Evolutionary conservation across 2,888 invertebrate genomes (phyloP).

Genomic region (Stomorhina lunata): DNA sequence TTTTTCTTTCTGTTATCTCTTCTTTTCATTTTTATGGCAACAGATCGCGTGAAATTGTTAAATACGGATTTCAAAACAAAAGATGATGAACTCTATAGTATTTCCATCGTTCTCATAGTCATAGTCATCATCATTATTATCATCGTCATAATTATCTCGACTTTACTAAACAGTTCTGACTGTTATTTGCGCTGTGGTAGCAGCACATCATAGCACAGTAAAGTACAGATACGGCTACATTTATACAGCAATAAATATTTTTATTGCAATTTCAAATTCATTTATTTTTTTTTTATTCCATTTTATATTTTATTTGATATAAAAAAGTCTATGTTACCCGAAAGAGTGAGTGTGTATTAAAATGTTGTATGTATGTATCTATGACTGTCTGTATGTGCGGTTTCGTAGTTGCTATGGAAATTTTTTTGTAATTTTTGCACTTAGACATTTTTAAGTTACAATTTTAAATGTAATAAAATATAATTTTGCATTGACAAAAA

Average conservation of each 20-base stretch:
- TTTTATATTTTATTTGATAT: too few relatives aligned
- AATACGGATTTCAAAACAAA: conserved; percentile 52
- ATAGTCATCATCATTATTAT: neutral
- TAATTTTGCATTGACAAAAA: neutral
- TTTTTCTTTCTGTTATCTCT: neutral
- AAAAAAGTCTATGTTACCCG: too few relatives aligned
- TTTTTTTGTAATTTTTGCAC: conserved; percentile 7
- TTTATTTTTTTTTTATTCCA: neutral
- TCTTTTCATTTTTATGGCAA: conserved; percentile 23
- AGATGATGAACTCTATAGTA: conserved; percentile 41
- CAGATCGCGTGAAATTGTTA: conserved; percentile 52
- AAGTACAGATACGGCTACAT: neutral
- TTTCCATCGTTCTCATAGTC: neutral
- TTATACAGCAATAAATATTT: neutral
- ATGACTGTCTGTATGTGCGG: neutral
- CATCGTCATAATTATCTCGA: neutral
- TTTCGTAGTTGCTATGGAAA: conserved; percentile 8
- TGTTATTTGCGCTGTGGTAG: conserved; percentile 21
- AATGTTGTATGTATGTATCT: neutral
- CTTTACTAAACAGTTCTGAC: conserved; percentile 10
- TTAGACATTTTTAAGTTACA: conserved; percentile 9
- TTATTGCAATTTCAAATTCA: conserved; percentile 11
- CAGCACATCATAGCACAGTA: too few relatives aligned
- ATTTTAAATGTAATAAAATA: neutral
- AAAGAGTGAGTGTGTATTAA: too few relatives aligned